Base-by-base conservation (phyloP, 2,797 vertebrate species). In the Ctenopoma multispine region DNA sequence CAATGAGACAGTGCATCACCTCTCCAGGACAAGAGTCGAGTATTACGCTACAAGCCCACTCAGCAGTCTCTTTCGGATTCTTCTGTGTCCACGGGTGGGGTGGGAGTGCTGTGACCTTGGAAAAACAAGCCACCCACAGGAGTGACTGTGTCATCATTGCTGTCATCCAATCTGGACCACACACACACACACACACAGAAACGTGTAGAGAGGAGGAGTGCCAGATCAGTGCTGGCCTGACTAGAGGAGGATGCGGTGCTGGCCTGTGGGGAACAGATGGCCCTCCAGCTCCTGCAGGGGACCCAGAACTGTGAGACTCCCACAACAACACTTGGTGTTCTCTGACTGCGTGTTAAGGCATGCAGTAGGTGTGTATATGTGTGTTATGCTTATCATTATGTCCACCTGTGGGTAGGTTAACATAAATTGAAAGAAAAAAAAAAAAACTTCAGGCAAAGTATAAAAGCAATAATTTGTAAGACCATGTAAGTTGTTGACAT, bases 261-360 rank as follows among this genome's bases (percentile, higher is more conserved):
- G 67, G 83, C 83, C 90, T 90, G 82, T 78, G 79, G 83, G 85
- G 90, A 92, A 87, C 94, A 95, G 93, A 95, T 95, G 94, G 94
- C 83, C 82, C 77, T 82, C 27, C 60, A 73, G 81, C 83, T 86
- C 85, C 87, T 80, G 84, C 81, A 63, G 82, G 76, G 89, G 64
- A 72, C 65, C 60, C 59, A 53, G 72, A 70, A 66, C 76, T 67
- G 68, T 43, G 64, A 80, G 75, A 66, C 82, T 86, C 76, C 77
- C 73, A 83, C 51, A 14, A 75, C 48, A 60, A 51, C 61, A 51
- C 43, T 51, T 53, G 44, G 7, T 29, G 53, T 59, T 75, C 55
- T 70, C 48, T 55, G 41, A 50, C 46, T 20, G 43, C 46, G 29
- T 59, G 61, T 43, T 14, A 41, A 61, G 7, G 49, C 38, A 23